Base-by-base conservation (phyloP, 2,888 invertebrate species). In the Pandemis corylana region DNA sequence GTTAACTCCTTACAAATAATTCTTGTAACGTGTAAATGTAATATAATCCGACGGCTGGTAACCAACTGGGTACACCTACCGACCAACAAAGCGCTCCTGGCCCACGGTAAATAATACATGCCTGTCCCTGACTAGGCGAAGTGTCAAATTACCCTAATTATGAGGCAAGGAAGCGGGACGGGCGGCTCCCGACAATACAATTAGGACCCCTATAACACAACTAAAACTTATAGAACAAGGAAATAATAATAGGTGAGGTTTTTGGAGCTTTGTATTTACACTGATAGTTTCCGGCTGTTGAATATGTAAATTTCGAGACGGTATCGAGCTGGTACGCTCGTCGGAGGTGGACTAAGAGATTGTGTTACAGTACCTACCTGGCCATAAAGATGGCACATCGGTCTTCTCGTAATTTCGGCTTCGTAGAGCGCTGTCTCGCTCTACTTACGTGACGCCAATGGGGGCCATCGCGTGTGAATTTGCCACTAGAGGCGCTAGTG, bases 71-170 rank as follows among this genome's bases (percentile, higher is more conserved):
- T 51, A 36, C 28, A 36, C 51, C 15, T 56, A 15, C 42, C n/a
- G 2, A 28, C 63, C 10, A 36, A 64, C 64, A 64, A 64, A 64
- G 64, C 64, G 49, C 41, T 63, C 15, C 63, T 71, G 41, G 41
- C 15, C 53, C 63, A 51, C 85, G 81, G 82, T 80, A 80, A 89
- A 86, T 88, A 85, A 89, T 87, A 87, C 83, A 84, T 80, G 82
- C 79, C 83, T 78, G 82, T 36, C 28, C 28, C 28, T 81, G 78
- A 81, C 75, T 70, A 70, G 73, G 65, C 65, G 13, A 73, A 74
- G 75, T 75, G 75, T 75, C 75, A 51, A 75, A 67, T 75, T 75
- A 75, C 75, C 70, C 75, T 75, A 75, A 75, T 75, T 75, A 75
- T 59, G 74, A 59, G 44, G 74, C 69, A 74, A 69, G 74, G 74